Percentiles rank a stretch among this genome's conserved stretches.
Evolutionary conservation across 1,140 invertebrate species (phyloP).

Genomic region (Camponotus floridanus): DNA sequence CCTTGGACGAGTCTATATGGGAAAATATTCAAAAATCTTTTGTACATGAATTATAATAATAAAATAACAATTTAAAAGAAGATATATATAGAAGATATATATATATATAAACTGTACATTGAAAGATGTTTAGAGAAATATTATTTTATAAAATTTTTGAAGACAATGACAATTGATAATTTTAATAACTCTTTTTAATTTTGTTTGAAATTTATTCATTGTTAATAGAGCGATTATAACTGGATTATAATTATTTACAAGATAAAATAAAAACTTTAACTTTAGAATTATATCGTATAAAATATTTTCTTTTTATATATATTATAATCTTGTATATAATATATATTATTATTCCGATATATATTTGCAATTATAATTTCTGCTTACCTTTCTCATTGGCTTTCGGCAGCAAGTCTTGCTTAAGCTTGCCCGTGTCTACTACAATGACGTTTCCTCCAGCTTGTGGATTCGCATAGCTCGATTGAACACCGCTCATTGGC

Average conservation of each 20-base stretch:
- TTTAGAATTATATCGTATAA: too few species aligned
- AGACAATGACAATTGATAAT: not conserved
- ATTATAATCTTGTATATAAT: not conserved
- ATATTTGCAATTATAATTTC: not conserved
- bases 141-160: not conserved
- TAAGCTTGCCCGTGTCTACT: slow-evolving; percentile 88
- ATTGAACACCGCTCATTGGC: slow-evolving; percentile 82
- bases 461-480: slow-evolving; percentile 82
- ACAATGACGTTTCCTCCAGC: slow-evolving; percentile 89
- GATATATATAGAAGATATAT: too few species aligned
- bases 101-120: not conserved
- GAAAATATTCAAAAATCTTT: slow-evolving; percentile 34
- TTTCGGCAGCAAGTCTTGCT: slow-evolving; percentile 84
- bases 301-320: too few species aligned
- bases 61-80: not conserved
- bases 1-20: slow-evolving; percentile 69
- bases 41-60: not conserved
- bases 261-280: too few species aligned
- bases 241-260: too few species aligned
- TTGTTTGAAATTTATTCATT: not conserved
- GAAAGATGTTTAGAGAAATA: not conserved
- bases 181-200: not conserved
- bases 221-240: not conserved
- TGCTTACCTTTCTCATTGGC: slow-evolving; percentile 79
- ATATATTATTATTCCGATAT: not conserved